phyloP scores from a whole-genome alignment of 2,113 vertebrate species.

The Mormyrus lacerda region DNA sequence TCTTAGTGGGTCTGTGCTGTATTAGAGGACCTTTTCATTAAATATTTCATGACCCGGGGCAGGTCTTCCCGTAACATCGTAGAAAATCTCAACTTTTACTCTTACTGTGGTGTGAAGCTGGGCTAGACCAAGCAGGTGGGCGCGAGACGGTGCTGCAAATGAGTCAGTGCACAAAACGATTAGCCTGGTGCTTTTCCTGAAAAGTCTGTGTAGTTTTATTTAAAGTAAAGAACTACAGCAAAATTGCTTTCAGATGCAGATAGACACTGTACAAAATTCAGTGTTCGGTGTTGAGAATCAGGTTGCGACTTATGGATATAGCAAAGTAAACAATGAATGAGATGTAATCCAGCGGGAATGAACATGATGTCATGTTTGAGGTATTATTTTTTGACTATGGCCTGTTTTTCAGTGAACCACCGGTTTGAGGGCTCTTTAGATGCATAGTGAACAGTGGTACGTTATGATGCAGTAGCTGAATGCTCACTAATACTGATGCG shows the following conservation, averaged over 20 bases:
- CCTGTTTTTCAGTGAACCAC: background rate
- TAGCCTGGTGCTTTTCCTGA: background rate
- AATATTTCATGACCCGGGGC: background rate
- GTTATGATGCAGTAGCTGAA: background rate
- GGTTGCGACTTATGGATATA: background rate
- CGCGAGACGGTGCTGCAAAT: background rate
- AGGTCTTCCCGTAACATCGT: background rate
- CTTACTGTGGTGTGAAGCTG: background rate
- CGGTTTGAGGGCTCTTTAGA: background rate
- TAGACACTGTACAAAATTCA: background rate
- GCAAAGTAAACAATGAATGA: background rate
- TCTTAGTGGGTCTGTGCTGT: background rate
- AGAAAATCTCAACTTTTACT: background rate
- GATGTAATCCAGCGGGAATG: background rate
- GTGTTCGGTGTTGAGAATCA: background rate
- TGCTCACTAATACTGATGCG: background rate
- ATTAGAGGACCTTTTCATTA: background rate
- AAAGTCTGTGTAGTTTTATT: background rate
- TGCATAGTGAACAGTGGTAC: background rate
- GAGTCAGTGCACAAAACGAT: background rate
- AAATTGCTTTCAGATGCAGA: background rate
- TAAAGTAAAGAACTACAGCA: background rate
- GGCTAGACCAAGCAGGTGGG: background rate
- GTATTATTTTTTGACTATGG: background rate
- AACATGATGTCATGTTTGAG: background rate